Evolutionary conservation across 2,888 invertebrate species (phyloP).

Genomic region (Eulithis testata): DNA sequence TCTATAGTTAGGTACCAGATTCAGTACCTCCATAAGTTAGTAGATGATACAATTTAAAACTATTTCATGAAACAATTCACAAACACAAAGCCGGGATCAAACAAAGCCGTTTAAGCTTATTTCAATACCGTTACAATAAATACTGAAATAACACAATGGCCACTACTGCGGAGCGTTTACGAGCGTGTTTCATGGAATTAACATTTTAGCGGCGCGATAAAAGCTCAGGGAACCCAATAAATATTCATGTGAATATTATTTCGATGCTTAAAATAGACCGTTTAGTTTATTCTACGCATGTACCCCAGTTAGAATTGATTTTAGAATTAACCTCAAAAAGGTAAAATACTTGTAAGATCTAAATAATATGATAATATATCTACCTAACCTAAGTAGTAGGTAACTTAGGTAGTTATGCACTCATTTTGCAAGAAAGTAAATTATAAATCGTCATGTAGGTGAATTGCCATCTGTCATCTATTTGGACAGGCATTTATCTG

Average conservation of each 20-base stretch:
- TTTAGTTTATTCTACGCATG: constrained; percentile 5
- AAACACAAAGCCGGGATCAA: constrained; percentile 48
- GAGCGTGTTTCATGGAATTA: constrained; percentile 71
- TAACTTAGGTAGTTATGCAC: background rate
- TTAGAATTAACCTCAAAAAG: background rate
- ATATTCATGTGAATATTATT: constrained; percentile 56
- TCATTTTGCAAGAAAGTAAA: background rate
- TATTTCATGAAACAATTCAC: constrained; percentile 28
- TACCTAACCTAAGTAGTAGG: too few relatives aligned
- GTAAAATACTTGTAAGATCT: too few relatives aligned
- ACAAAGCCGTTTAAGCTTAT: constrained; percentile 58
- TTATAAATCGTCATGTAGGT: background rate
- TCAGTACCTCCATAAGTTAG: too few relatives aligned
- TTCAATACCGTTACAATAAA: constrained; percentile 65
- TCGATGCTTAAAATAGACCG: constrained; percentile 55
- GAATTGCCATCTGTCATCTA: background rate
- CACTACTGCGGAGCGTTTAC: constrained; percentile 65
- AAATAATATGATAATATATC: too few relatives aligned
- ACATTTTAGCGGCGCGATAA: constrained; percentile 72
- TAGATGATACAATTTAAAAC: background rate
- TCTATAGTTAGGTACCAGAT: too few relatives aligned
- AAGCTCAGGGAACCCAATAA: constrained; percentile 66
- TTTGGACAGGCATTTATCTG: background rate
- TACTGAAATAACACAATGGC: constrained; percentile 61
- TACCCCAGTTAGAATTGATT: background rate